These are phyloP conservation scores for Dynastes hyllus DNA, from an alignment of 2,888 invertebrate species.

Conservation along the genomic window DNA sequence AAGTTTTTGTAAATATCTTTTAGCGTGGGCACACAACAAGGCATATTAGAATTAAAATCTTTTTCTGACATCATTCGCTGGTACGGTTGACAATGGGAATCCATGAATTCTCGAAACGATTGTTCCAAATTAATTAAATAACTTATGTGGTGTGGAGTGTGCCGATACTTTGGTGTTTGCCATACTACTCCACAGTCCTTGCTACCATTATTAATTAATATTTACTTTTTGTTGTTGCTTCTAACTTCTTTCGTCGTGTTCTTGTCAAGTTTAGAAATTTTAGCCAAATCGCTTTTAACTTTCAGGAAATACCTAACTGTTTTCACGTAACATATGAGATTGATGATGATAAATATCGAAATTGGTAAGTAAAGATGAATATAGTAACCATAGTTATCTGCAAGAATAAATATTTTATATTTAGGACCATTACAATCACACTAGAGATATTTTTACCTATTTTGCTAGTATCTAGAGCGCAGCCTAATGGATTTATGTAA, in stretches of 20 bases:
- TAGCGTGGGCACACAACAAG: no score
- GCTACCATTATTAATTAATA: neutral
- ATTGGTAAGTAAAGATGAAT: conserved; percentile 7
- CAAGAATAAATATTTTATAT: neutral
- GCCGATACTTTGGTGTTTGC: no score
- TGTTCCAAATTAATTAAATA: no score
- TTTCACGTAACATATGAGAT: conserved; percentile 7
- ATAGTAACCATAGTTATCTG: conserved; percentile 23
- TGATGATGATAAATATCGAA: conserved; percentile 20
- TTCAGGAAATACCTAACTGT: conserved; percentile 11
- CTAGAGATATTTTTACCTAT: neutral
- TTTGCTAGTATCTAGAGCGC: neutral
- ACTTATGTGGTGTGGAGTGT: no score
- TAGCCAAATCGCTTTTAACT: conserved; percentile 12
- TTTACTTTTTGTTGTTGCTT: conserved; percentile 19
- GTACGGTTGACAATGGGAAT: no score
- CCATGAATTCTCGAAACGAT: no score
- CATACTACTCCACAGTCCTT: no score
- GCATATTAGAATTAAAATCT: no score
- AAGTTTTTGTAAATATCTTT: no score
- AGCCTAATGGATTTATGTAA: conserved; percentile 6
- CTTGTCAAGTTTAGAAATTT: neutral
- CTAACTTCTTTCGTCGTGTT: neutral
- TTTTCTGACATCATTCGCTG: no score
- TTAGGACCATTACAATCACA: neutral